A percentile compares a stretch with the other conserved stretches of the same genome.
These are phyloP conservation scores for Busseola fusca DNA, from an alignment of 2,888 invertebrate species.

Conservation along the genomic window DNA sequence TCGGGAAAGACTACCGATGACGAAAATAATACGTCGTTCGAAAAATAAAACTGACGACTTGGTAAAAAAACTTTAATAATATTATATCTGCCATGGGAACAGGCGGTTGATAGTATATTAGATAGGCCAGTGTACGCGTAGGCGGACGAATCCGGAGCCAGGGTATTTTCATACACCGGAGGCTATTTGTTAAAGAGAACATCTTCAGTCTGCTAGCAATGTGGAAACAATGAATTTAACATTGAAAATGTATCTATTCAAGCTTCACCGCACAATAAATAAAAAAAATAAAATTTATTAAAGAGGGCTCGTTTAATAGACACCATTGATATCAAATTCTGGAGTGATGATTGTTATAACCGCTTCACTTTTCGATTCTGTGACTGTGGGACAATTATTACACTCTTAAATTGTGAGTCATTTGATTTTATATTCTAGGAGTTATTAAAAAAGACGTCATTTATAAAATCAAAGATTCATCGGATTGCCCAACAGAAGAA, in stretches of 20 bases:
- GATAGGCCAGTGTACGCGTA: conserved; percentile 68
- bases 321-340: conserved; percentile 17
- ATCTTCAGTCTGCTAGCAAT: conserved; percentile 58
- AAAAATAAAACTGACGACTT: conserved; percentile 60
- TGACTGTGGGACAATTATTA: neutral
- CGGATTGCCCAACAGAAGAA: conserved; percentile 34
- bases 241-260: conserved; percentile 41
- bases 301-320: conserved; percentile 17
- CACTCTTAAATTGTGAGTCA: conserved; percentile 7
- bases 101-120: conserved; percentile 67
- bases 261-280: conserved; percentile 38
- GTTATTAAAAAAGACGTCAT: conserved; percentile 12
- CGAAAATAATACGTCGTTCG: conserved; percentile 52
- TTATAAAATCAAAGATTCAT: conserved; percentile 31
- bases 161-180: conserved; percentile 72
- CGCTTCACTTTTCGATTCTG: conserved; percentile 6
- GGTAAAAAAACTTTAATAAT: conserved; percentile 60
- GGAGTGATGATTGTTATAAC: neutral
- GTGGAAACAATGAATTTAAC: conserved; percentile 53
- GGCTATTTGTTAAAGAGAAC: conserved; percentile 61
- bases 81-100: conserved; percentile 68
- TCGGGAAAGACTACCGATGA: conserved; percentile 49
- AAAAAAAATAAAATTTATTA: conserved; percentile 30
- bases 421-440: conserved; percentile 7
- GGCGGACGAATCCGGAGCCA: conserved; percentile 74